Conservation (phyloP, 2,888 invertebrate species). For the Cephus sareptanus region DNA sequence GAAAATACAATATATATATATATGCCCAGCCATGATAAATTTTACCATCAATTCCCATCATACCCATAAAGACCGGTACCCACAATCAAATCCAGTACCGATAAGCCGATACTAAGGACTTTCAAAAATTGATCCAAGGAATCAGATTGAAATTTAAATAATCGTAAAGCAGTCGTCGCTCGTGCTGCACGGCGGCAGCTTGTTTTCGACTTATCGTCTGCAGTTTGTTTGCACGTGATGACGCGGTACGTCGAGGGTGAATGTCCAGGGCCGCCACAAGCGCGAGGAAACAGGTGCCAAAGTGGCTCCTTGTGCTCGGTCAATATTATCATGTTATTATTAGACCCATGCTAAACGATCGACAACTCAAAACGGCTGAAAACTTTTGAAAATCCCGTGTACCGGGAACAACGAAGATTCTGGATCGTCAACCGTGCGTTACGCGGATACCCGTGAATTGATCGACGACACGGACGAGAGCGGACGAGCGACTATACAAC, state of each 20-base stretch:
- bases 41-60: too few species aligned
- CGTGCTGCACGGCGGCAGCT: background rate
- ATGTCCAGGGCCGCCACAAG: conserved; percentile 8
- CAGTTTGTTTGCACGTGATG: conserved; percentile 7
- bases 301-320: conserved; percentile 19
- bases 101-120: too few species aligned
- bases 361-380: background rate
- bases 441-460: background rate
- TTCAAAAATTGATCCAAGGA: too few species aligned
- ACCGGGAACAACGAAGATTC: background rate
- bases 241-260: conserved; percentile 4
- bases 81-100: too few species aligned
- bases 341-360: conserved; percentile 35
- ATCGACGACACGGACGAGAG: conserved; percentile 1
- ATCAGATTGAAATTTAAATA: too few species aligned
- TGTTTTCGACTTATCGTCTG: conserved; percentile 8
- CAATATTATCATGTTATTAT: conserved; percentile 41
- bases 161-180: too few species aligned
- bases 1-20: conserved; percentile 27
- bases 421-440: background rate
- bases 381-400: background rate
- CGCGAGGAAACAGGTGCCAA: conserved; percentile 5
- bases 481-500: background rate
- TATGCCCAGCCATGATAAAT: background rate
- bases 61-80: too few species aligned